These are phyloP conservation scores for Sinopyrophorus schimmeli DNA, from an alignment of 2,888 invertebrate species.

Conservation along the genomic window DNA sequence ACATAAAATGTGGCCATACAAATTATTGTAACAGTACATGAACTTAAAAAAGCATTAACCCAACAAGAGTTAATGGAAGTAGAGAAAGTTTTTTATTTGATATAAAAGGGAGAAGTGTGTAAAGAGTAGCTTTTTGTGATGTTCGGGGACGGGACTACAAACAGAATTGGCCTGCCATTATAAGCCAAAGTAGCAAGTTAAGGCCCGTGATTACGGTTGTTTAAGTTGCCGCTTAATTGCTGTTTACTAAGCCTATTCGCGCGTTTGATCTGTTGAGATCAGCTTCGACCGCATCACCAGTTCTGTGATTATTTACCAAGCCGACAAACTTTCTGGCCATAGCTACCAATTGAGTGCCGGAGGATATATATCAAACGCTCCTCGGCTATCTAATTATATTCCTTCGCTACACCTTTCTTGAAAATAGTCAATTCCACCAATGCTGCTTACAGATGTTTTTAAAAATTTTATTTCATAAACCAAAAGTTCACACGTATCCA, in stretches of 20 bases:
- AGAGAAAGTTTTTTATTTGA: constrained; percentile 19
- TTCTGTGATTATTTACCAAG: constrained; percentile 55
- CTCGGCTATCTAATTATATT: constrained; percentile 51
- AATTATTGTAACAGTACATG: no score
- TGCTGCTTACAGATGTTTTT: no score
- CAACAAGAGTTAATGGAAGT: constrained; percentile 6
- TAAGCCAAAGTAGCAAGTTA: constrained; percentile 56
- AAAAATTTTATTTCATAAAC: no score
- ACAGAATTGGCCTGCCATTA: constrained; percentile 53
- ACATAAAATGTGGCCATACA: no score
- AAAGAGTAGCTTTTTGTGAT: constrained; percentile 31
- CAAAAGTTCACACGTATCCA: no score
- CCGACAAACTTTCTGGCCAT: constrained; percentile 52
- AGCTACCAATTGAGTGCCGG: constrained; percentile 53
- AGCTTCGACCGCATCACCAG: constrained; percentile 49
- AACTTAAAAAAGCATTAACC: neutral
- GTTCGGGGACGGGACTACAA: constrained; percentile 43
- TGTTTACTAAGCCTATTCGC: constrained; percentile 56
- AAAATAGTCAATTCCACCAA: constrained; percentile 34
- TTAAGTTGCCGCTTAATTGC: constrained; percentile 57
- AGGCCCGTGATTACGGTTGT: constrained; percentile 55
- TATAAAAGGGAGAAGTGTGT: constrained; percentile 24
- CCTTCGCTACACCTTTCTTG: constrained; percentile 38
- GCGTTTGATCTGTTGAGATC: constrained; percentile 55
- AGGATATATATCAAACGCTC: constrained; percentile 52